phyloP scores from a whole-genome alignment of 1,140 invertebrate genomes.

The Samia ricini region DNA sequence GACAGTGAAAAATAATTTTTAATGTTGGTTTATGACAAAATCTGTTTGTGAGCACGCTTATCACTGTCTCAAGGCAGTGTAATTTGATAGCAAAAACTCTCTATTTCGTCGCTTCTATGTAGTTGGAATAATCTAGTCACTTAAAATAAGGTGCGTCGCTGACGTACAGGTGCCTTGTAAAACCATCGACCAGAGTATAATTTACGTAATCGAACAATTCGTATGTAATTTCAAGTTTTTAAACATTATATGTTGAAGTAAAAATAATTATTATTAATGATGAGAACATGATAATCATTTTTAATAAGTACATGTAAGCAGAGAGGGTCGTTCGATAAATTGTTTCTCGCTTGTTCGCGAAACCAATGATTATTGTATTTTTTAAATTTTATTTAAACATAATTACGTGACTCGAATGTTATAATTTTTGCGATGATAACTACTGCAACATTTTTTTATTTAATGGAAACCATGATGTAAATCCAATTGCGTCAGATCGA shows the following conservation, averaged over 20 bases:
- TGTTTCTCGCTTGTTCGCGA: slow-evolving; percentile 20
- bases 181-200: neutral
- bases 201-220: neutral
- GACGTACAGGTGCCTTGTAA: neutral
- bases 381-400: slow-evolving; percentile 26
- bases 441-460: slow-evolving; percentile 12
- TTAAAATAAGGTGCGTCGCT: too few species aligned
- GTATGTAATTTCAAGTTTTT: neutral
- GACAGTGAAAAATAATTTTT: too few species aligned
- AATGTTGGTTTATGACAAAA: too few species aligned
- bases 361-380: slow-evolving; percentile 34
- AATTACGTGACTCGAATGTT: slow-evolving; percentile 46
- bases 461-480: slow-evolving; percentile 2
- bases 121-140: too few species aligned
- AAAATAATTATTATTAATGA: neutral
- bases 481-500: slow-evolving; percentile 58
- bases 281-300: neutral
- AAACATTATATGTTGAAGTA: neutral
- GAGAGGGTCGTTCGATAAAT: neutral
- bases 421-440: slow-evolving; percentile 39
- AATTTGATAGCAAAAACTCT: too few species aligned
- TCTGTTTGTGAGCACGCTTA: too few species aligned
- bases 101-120: too few species aligned
- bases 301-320: neutral
- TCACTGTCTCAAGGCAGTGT: too few species aligned